A percentile compares a stretch with the other conserved stretches of the same genome.
phyloP scores from a whole-genome alignment of 2,888 invertebrate species.

The Gymnocheta viridis region DNA sequence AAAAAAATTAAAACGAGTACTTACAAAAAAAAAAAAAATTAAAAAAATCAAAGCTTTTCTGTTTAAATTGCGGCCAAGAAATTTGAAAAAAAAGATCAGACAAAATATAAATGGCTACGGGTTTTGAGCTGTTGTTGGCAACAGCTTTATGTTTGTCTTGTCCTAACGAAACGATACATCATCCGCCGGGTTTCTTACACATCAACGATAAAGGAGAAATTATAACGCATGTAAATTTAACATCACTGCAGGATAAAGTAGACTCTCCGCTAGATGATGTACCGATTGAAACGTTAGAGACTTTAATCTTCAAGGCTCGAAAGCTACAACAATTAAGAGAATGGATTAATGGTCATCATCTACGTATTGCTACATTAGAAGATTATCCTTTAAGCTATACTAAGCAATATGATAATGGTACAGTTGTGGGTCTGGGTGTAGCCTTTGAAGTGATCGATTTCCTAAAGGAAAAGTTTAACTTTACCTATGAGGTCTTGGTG shows the following conservation, averaged over 20 bases:
- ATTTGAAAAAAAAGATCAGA: constrained; percentile 3
- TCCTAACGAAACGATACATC: constrained; percentile 69
- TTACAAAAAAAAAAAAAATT: constrained; percentile 8
- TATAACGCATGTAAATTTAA: background rate
- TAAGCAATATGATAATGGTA: constrained; percentile 83
- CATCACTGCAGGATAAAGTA: constrained; percentile 38
- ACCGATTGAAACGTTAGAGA: constrained; percentile 73
- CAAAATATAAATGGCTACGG: constrained; percentile 65
- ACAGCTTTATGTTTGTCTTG: constrained; percentile 78
- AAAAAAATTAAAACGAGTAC: too few relatives aligned
- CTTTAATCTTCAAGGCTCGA: constrained; percentile 72
- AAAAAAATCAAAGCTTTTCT: background rate
- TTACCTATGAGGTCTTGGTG: constrained; percentile 87
- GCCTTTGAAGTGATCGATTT: constrained; percentile 88
- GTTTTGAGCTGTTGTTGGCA: constrained; percentile 78
- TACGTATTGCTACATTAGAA: constrained; percentile 82
- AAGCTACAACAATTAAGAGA: constrained; percentile 72
- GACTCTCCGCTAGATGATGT: constrained; percentile 68
- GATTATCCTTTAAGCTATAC: constrained; percentile 86
- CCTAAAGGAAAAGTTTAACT: constrained; percentile 87
- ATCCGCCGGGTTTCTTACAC: constrained; percentile 71
- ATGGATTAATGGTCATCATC: constrained; percentile 79
- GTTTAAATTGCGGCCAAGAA: background rate
- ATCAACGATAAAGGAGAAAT: constrained; percentile 69
- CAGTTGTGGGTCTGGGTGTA: constrained; percentile 85